Conservation (phyloP, 2,888 invertebrate species). For the Harpalus rufipes region DNA sequence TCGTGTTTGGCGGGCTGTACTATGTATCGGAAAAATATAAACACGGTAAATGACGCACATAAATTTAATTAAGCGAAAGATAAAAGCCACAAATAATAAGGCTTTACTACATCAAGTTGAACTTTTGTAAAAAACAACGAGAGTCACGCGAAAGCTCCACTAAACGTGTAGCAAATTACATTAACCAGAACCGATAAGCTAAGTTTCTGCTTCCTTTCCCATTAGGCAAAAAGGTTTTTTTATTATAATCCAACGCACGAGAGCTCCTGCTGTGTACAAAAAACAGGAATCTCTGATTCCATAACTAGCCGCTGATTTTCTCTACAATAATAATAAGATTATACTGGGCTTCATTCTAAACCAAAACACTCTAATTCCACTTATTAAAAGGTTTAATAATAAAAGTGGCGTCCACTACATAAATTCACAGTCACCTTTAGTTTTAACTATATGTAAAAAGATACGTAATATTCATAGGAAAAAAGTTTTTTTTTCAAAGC, state of each 20-base stretch:
- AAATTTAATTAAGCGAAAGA: constrained; percentile 71
- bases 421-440: too few relatives aligned
- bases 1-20: constrained; percentile 40
- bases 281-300: background rate
- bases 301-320: background rate
- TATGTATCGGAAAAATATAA: constrained; percentile 65
- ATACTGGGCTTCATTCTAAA: background rate
- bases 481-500: too few relatives aligned
- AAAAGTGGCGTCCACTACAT: too few relatives aligned
- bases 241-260: constrained; percentile 46
- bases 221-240: constrained; percentile 76
- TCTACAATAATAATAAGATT: background rate
- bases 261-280: background rate
- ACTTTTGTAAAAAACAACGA: constrained; percentile 73
- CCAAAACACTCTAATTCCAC: too few relatives aligned
- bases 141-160: constrained; percentile 77
- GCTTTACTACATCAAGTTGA: constrained; percentile 69
- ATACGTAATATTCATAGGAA: too few relatives aligned
- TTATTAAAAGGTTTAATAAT: too few relatives aligned
- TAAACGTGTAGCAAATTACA: constrained; percentile 78
- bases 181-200: constrained; percentile 71
- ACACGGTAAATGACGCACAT: constrained; percentile 63
- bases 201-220: constrained; percentile 71
- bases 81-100: constrained; percentile 77
- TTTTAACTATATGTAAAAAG: too few relatives aligned